Percentiles rank a stretch among this genome's conserved stretches.
phyloP scores from a whole-genome alignment of 2,113 vertebrate species.

The Mustela nigripes region DNA sequence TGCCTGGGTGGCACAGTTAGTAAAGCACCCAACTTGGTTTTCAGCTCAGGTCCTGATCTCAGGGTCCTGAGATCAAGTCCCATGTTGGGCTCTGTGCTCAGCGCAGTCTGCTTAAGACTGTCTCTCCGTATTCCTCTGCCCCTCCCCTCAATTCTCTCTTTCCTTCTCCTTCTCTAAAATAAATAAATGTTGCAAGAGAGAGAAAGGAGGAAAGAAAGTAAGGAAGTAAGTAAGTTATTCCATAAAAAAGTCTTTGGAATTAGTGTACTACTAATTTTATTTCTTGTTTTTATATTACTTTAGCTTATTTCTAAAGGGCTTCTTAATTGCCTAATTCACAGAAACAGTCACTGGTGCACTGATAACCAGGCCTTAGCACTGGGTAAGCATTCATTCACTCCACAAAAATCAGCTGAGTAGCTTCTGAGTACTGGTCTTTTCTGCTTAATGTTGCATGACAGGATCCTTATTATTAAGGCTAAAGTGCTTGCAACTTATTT shows the following conservation, averaged over 20 bases:
- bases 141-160: neutral
- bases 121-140: neutral
- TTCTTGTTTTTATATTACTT: neutral
- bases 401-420: neutral
- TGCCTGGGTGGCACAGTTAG: neutral
- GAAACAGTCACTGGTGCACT: neutral
- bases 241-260: neutral
- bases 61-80: neutral
- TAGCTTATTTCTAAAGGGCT: neutral
- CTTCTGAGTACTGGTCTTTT: neutral
- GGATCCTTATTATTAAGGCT: neutral
- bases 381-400: neutral
- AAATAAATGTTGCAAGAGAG: neutral
- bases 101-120: neutral
- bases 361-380: neutral
- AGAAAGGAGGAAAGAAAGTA: neutral
- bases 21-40: neutral
- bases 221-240: neutral
- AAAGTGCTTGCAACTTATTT: neutral
- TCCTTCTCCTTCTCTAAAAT: neutral
- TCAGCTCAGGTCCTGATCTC: neutral
- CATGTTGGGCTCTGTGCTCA: neutral
- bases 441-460: neutral
- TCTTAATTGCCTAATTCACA: neutral
- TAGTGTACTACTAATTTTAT: slow-evolving; percentile 29